Evolutionary conservation across 2,888 invertebrate genomes (phyloP).

Genomic region (Isotomurus palustris): DNA sequence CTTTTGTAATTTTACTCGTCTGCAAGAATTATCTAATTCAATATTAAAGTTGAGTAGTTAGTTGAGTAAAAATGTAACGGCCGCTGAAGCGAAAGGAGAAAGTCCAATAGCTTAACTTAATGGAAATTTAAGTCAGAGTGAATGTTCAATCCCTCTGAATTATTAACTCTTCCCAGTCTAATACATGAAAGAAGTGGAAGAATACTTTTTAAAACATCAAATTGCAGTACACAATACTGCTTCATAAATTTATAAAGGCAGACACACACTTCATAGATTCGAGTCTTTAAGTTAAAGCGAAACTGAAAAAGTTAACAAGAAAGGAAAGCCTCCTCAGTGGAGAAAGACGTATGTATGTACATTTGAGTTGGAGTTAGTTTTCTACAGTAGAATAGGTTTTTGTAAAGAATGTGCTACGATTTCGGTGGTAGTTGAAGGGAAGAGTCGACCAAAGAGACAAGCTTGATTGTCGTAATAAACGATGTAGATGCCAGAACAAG

Average conservation of each 20-base stretch:
- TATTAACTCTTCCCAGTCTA: neutral
- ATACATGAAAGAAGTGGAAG: too few species aligned
- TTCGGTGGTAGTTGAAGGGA: conserved; percentile 15
- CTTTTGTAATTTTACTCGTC: neutral
- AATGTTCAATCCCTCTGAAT: neutral
- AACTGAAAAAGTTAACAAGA: too few species aligned
- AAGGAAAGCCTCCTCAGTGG: neutral
- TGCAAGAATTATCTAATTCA: conserved; percentile 6
- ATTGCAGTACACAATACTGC: too few species aligned
- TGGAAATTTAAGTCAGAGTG: conserved; percentile 3
- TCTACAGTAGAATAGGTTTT: too few species aligned
- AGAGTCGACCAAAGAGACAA: too few species aligned
- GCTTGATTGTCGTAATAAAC: conserved; percentile 25
- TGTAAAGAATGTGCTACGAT: conserved; percentile 20
- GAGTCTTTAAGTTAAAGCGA: too few species aligned
- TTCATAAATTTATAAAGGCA: too few species aligned
- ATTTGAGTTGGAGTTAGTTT: too few species aligned
- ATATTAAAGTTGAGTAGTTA: neutral
- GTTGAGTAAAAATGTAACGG: neutral
- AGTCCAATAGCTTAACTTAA: neutral
- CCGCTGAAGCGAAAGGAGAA: too few species aligned
- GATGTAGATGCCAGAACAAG: conserved; percentile 37
- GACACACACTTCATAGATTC: too few species aligned
- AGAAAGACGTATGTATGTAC: neutral
- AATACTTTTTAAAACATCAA: too few species aligned